Evolutionary conservation across 2,113 vertebrate species (phyloP).

Genomic region (Microtus ochrogaster): DNA sequence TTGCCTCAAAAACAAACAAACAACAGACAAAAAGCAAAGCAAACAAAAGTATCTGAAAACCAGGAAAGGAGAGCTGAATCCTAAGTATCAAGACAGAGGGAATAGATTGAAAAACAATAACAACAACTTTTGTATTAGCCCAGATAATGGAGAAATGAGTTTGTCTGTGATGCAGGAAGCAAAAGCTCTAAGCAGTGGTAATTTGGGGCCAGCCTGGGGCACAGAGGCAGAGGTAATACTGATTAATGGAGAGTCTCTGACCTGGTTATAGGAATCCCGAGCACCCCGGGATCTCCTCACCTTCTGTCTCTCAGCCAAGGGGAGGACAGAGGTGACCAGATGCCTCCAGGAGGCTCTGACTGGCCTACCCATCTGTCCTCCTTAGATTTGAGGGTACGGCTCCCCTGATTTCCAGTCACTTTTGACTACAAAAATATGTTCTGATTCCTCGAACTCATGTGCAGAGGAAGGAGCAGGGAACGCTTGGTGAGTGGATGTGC

Average conservation of each 20-base stretch:
- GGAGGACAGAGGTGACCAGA: neutral
- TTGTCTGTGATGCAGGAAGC: neutral
- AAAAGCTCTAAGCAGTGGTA: neutral
- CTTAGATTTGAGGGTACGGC: neutral
- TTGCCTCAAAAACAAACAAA: neutral
- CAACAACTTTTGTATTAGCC: neutral
- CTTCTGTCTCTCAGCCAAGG: neutral
- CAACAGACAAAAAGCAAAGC: neutral
- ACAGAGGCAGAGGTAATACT: neutral
- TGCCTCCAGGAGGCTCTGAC: neutral
- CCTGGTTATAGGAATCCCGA: neutral
- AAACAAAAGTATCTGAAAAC: neutral
- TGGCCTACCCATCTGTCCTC: neutral
- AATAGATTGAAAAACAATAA: neutral
- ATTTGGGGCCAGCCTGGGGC: neutral
- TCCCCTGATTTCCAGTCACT: neutral
- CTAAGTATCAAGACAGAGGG: neutral
- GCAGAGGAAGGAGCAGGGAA: neutral
- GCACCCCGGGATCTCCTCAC: fast-evolving
- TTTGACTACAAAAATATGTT: neutral
- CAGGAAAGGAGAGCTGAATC: neutral
- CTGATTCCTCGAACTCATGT: neutral
- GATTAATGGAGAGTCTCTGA: neutral
- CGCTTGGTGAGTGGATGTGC: fast-evolving
- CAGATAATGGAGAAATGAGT: neutral